Evolutionary conservation across 2,888 invertebrate genomes (phyloP), one percentile per base, ranked within the genome.

Genomic region (Electrophaes corylata): DNA sequence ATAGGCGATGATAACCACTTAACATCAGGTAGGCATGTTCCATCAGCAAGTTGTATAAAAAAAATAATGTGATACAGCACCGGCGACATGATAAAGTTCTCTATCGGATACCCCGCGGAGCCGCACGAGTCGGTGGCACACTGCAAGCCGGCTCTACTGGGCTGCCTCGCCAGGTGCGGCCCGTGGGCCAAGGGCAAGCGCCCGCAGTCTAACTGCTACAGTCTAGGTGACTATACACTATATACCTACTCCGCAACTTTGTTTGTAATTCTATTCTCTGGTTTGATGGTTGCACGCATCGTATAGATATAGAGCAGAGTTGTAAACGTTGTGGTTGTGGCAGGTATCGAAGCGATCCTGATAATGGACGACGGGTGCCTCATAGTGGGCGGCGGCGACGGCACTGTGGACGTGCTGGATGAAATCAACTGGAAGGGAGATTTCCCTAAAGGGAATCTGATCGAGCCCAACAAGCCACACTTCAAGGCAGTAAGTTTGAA

Each of bases 311-410:
- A n/a, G n/a, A n/a, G n/a, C n/a, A n/a, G n/a, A n/a, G n/a, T n/a
- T n/a, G n/a, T n/a, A n/a, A n/a, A n/a, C n/a, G n/a, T 23, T 5
- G 6, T 23, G 6, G 6, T 26, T 26, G 26, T 41, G 64, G 0
- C 81, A 89, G 95, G 95, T 16, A 94, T 96, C 0, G 93, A 95
- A 53, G 92, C 94, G 0, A 88, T 96, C 11, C 75, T 94, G 14
- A 88, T 95, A 50, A 80, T 96, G 73, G 88, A 89, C 0, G 91
- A 93, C 47, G 94, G 94, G 0, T 92, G 93, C 59, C 72, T 96
- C 18, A 83, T 98, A 2, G 94, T 98, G 57, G 98, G 98, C 0
- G 94, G 96, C 3, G 98, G 98, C 0, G 95, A 97, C 83, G 98
- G 98, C 0, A 94, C 94, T 0, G 84, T 98, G 0, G 96, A 97